phyloP scores from a whole-genome alignment of 2,113 vertebrate species.

The Misgurnus anguillicaudatus region DNA sequence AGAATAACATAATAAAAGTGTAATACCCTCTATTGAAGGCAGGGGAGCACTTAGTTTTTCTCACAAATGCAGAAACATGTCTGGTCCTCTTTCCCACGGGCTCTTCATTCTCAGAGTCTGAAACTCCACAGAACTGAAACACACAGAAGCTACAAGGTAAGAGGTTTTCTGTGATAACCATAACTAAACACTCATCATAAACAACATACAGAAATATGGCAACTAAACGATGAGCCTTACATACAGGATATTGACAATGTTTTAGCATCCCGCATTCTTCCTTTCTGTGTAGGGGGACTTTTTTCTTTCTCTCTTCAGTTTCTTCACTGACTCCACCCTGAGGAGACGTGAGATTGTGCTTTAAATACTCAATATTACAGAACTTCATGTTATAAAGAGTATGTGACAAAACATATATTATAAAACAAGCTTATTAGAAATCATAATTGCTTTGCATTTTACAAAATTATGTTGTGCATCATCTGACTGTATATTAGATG shows the following conservation, averaged over 20 bases:
- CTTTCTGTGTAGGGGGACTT: slow-evolving; percentile 46
- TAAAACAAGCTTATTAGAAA: neutral
- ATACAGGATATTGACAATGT: slow-evolving; percentile 58
- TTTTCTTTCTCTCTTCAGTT: slow-evolving; percentile 63
- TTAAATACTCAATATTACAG: neutral
- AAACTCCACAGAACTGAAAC: slow-evolving; percentile 68
- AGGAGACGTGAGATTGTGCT: neutral
- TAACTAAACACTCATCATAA: neutral
- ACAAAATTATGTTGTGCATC: neutral
- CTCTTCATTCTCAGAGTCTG: slow-evolving; percentile 95
- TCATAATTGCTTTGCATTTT: slow-evolving; percentile 2
- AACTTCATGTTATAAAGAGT: neutral
- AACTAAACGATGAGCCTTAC: slow-evolving; percentile 19
- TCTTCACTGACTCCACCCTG: slow-evolving; percentile 62
- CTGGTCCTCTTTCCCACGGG: slow-evolving; percentile 81
- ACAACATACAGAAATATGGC: too few species aligned
- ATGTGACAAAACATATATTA: neutral
- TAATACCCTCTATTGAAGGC: slow-evolving; percentile 54
- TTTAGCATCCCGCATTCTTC: slow-evolving; percentile 55
- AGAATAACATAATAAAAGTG: neutral
- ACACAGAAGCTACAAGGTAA: neutral
- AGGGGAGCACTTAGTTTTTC: slow-evolving; percentile 75
- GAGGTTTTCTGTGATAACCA: neutral
- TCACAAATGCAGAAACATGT: slow-evolving; percentile 87
- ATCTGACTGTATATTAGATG: too few species aligned